Conservation (phyloP, 2,113 vertebrate genomes). For the Hyaena hyaena region DNA sequence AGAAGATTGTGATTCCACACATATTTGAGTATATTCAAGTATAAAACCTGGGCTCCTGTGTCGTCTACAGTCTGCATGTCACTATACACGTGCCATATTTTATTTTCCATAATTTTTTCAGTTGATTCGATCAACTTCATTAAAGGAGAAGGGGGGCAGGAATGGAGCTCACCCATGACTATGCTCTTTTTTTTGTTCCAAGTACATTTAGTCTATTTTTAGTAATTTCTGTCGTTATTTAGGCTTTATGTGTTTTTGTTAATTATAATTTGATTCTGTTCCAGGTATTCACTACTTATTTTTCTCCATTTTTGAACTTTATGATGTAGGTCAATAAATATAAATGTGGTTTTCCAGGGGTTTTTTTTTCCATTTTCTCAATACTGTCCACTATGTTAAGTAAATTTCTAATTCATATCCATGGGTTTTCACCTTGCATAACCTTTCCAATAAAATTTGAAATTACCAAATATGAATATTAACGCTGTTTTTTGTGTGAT, state of each 20-base stretch:
- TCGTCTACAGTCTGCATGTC: no score
- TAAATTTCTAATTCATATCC: neutral
- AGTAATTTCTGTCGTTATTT: neutral
- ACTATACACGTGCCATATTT: neutral
- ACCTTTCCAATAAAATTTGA: neutral
- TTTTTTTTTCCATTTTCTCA: neutral
- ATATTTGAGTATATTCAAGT: neutral
- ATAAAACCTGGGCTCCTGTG: neutral
- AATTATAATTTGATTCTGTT: neutral
- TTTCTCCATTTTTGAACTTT: constrained; percentile 15
- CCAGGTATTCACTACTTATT: neutral
- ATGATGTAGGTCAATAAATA: neutral
- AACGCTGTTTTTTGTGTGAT: neutral
- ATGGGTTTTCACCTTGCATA: neutral
- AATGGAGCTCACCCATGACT: neutral
- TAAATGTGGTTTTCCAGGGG: neutral
- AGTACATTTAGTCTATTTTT: neutral
- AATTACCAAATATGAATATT: neutral
- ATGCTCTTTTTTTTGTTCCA: neutral
- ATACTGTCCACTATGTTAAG: neutral
- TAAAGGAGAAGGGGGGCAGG: neutral
- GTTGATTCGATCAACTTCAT: neutral
- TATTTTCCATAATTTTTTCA: neutral
- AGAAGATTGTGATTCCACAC: neutral
- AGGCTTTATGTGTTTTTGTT: neutral